Base-by-base conservation (phyloP, 2,888 invertebrate genomes). In the Leptinotarsa tumamoca region DNA sequence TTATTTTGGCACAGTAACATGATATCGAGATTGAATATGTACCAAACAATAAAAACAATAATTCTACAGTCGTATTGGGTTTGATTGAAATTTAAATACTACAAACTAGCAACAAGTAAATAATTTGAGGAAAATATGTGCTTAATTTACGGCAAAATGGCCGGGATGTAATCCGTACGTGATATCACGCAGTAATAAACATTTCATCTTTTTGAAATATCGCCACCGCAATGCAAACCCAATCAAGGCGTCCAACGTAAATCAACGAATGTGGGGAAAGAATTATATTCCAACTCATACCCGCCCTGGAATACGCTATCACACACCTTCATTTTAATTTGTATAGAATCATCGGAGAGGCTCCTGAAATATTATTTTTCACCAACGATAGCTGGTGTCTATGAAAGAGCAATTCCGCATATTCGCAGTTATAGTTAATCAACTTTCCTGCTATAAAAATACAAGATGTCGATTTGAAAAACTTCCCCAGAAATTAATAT, bases 191-290 rank as follows among this genome's bases (percentile, higher is more conserved):
- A 71, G 78, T 78, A 80, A 80, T 80, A 80, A 80, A 80, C 79
- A 80, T 79, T 80, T 80, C 80, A 80, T 80, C 80, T 80, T 80
- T 80, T 80, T 80, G 80, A 80, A 80, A 79, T 80, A 80, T 75
- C 74, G 76, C 79, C 33, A 79, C 79, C 79, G 74, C 80, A 80
- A 78, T 77, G 80, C 78, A 79, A 80, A 80, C 80, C 78, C 80
- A 80, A 80, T 80, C 80, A 80, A 78, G 78, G 75, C 77, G 33
- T 75, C 73, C 73, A 68, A 68, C 76, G 74, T 79, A 79, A 79
- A 79, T 79, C 79, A 79, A 76, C 79, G 70, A 74, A 78, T 74
- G 79, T 74, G 76, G 76, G 74, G 78, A 79, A 79, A 79, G 79
- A 79, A 79, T 79, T 79, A 79, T 68, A 71, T 72, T 17, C 73